These are phyloP conservation scores for Bombus affinis DNA, from an alignment of 1,140 invertebrate species.

Conservation along the genomic window DNA sequence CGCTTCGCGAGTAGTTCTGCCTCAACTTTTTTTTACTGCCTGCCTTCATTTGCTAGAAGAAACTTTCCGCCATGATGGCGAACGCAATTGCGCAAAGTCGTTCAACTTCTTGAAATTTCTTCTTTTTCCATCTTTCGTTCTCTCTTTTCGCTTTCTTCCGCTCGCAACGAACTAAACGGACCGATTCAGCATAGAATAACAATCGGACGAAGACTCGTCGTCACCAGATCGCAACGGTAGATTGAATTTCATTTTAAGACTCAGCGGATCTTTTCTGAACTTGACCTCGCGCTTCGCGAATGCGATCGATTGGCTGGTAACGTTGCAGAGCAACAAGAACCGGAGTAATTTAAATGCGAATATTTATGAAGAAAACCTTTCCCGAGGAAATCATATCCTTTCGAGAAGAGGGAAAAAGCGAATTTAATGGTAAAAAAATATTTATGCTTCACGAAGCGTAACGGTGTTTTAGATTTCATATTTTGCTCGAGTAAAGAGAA, in stretches of 20 bases:
- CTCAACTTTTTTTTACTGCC: not conserved
- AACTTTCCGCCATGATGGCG: conserved; percentile 26
- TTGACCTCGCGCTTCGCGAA: not conserved
- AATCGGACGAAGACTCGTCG: not conserved
- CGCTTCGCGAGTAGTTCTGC: conserved; percentile 47
- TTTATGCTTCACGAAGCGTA: not conserved
- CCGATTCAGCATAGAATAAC: not conserved
- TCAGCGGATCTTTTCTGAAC: not conserved
- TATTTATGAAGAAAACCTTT: conserved; percentile 1
- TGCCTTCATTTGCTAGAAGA: conserved; percentile 32
- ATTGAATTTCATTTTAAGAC: conserved; percentile 1
- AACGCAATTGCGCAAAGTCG: conserved; percentile 27
- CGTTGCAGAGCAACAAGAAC: no score
- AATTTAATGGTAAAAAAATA: not conserved
- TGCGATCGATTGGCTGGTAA: conserved; percentile 6
- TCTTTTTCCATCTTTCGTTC: no score
- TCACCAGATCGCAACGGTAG: not conserved
- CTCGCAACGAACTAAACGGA: not conserved
- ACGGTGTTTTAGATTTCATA: not conserved
- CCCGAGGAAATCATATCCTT: not conserved
- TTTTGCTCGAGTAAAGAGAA: not conserved
- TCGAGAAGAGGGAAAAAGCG: no score
- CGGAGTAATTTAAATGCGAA: conserved; percentile 8
- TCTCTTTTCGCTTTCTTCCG: no score
- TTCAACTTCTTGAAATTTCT: conserved; percentile 12